phyloP scores from a whole-genome alignment of 2,797 vertebrate species.

The Eulemur mongoz region DNA sequence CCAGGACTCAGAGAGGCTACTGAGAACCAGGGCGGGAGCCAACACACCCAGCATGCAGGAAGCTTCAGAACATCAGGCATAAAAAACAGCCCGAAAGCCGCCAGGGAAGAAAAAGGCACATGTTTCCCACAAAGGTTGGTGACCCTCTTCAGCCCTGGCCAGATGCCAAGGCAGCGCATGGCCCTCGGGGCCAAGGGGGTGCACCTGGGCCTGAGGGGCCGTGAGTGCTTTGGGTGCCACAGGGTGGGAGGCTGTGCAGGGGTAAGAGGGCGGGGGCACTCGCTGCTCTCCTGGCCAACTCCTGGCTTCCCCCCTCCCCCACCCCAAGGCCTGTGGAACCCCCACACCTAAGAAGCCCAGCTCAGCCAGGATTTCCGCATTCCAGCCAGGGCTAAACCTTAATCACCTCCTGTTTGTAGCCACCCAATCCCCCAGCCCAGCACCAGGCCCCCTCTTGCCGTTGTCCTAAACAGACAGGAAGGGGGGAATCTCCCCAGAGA shows the following conservation, averaged over 20 bases:
- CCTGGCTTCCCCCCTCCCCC: background rate
- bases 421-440: background rate
- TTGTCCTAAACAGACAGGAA: background rate
- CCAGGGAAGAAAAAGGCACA: background rate
- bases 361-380: constrained; percentile 52
- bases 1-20: background rate
- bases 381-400: constrained; percentile 20
- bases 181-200: background rate
- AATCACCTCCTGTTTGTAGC: background rate
- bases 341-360: background rate
- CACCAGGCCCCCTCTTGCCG: background rate
- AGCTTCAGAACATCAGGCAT: background rate
- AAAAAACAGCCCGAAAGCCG: background rate
- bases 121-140: background rate
- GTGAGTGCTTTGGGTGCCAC: too few species aligned
- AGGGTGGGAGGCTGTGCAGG: background rate
- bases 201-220: background rate
- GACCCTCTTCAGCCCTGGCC: background rate
- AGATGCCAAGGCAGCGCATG: background rate
- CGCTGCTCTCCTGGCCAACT: background rate
- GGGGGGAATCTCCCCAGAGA: background rate
- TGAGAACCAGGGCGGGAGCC: background rate
- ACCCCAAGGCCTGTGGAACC: background rate
- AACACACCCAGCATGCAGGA: background rate
- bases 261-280: too few species aligned